These are phyloP conservation scores for Acleris laterana DNA, from an alignment of 2,888 invertebrate genomes.

Conservation along the genomic window DNA sequence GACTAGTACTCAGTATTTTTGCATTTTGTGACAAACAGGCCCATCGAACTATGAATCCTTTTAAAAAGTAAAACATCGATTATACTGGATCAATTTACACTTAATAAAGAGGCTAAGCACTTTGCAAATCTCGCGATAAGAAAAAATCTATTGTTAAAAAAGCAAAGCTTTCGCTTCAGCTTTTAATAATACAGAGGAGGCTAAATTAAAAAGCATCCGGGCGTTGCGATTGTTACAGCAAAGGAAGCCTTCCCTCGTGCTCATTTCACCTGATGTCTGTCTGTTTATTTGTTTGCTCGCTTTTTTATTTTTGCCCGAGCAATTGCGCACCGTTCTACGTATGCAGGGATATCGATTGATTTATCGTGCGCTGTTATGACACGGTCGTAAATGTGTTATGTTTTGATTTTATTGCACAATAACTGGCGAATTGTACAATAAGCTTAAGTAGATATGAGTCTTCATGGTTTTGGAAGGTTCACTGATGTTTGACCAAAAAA, in stretches of 20 bases:
- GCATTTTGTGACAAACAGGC: too few relatives aligned
- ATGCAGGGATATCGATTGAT: conserved; percentile 3
- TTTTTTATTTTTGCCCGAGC: conserved; percentile 24
- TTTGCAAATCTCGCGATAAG: conserved; percentile 18
- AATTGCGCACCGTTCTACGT: conserved; percentile 19
- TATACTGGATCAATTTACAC: neutral
- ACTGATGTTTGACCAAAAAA: too few relatives aligned
- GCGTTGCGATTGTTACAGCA: conserved; percentile 63
- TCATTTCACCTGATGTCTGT: conserved; percentile 50
- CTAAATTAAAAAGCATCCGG: conserved; percentile 79
- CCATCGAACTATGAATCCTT: neutral
- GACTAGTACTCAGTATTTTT: too few relatives aligned
- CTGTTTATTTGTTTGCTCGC: conserved; percentile 27
- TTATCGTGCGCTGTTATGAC: conserved; percentile 4
- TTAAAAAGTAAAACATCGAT: neutral
- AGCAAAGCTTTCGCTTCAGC: conserved; percentile 67
- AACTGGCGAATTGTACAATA: neutral
- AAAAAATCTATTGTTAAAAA: conserved; percentile 63
- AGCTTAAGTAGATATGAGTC: neutral
- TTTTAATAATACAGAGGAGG: conserved; percentile 78
- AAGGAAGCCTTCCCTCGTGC: conserved; percentile 58
- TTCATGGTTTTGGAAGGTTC: neutral
- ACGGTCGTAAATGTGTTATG: neutral
- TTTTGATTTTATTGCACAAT: conserved; percentile 1
- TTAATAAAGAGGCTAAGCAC: neutral